Conservation (phyloP, 2,888 invertebrate genomes). For the Antheraea assamensis region DNA sequence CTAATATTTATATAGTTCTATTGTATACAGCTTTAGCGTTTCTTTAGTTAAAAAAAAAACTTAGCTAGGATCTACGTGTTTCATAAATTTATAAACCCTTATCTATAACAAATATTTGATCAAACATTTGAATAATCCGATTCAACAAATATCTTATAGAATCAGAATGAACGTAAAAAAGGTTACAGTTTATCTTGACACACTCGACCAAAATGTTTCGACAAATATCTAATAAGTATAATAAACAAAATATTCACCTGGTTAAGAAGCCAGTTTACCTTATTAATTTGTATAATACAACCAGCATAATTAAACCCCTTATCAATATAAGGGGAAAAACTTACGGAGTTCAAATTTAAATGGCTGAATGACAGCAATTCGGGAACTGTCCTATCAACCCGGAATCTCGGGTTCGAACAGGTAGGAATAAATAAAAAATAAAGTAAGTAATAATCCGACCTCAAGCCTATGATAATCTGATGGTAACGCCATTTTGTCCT, state of each 20-base stretch:
- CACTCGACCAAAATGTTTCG: constrained; percentile 72
- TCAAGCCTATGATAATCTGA: constrained; percentile 79
- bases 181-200: constrained; percentile 67
- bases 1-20: not conserved
- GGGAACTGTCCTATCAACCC: constrained; percentile 61
- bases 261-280: constrained; percentile 79
- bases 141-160: constrained; percentile 63
- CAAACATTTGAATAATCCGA: constrained; percentile 55
- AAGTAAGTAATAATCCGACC: constrained; percentile 81
- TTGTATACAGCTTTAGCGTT: not conserved
- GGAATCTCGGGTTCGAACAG: constrained; percentile 70
- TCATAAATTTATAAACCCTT: constrained; percentile 35
- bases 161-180: constrained; percentile 54
- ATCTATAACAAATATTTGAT: constrained; percentile 51
- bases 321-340: not conserved
- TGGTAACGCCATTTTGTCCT: constrained; percentile 81
- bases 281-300: constrained; percentile 70
- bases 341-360: constrained; percentile 40
- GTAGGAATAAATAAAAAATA: constrained; percentile 78
- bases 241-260: constrained; percentile 79
- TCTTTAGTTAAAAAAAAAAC: not conserved
- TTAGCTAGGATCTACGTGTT: not conserved
- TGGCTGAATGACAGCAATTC: constrained; percentile 58
- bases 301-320: constrained; percentile 42
- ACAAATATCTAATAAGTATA: constrained; percentile 80